phyloP scores from a whole-genome alignment of 2,797 vertebrate genomes.

The Liparis tanakae region DNA sequence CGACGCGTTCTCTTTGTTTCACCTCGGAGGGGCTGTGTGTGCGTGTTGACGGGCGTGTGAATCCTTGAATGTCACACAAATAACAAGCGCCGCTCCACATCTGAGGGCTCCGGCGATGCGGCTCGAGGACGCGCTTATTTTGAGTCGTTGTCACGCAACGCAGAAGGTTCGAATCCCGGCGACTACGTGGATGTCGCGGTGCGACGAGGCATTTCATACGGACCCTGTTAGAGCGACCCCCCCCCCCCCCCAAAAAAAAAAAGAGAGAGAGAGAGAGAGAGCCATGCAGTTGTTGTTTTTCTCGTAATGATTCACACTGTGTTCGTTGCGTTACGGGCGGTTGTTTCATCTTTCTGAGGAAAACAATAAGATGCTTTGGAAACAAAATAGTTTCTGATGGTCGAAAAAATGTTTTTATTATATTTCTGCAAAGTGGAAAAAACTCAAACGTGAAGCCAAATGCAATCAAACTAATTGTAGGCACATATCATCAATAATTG shows the following conservation, averaged over 20 bases:
- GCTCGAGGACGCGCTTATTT: conserved; percentile 12
- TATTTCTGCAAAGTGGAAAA: conserved; percentile 5
- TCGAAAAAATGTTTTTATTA: not conserved
- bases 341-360: conserved; percentile 4
- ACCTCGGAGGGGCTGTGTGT: conserved; percentile 6
- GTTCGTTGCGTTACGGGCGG: not conserved
- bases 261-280: conserved; percentile 16
- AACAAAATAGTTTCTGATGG: not conserved
- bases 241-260: too few species aligned
- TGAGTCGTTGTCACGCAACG: conserved; percentile 37
- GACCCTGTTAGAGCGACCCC: conserved; percentile 8
- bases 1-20: not conserved
- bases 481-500: not conserved
- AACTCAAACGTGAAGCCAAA: not conserved
- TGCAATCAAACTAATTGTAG: not conserved
- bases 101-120: conserved; percentile 17
- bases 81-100: conserved; percentile 34
- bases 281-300: conserved; percentile 7
- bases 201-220: not conserved
- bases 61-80: conserved; percentile 17
- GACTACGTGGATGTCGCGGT: not conserved
- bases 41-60: conserved; percentile 29
- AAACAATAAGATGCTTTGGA: conserved; percentile 1
- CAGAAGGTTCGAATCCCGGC: not conserved
- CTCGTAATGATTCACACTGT: not conserved